Conservation (phyloP, 2,113 vertebrate species). For the Platycercus adscitus region DNA sequence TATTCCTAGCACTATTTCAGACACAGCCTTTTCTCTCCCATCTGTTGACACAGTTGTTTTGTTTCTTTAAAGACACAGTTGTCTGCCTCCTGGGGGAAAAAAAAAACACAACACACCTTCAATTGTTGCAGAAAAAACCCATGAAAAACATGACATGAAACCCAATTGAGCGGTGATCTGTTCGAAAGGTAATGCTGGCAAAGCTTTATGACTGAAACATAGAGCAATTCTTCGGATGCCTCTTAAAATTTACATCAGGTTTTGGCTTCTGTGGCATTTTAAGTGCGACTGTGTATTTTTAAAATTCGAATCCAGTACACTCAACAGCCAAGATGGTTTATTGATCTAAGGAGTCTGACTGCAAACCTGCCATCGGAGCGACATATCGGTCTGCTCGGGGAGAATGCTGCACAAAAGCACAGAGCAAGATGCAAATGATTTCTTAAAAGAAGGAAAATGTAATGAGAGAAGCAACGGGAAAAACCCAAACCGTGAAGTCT, state of each 20-base stretch:
- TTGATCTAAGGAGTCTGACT: neutral
- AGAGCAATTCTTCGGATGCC: neutral
- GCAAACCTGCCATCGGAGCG: neutral
- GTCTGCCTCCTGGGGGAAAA: neutral
- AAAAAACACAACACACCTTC: neutral
- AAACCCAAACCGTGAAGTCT: neutral
- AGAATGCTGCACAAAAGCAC: neutral
- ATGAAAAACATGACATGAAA: neutral
- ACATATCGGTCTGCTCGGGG: neutral
- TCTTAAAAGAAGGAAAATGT: neutral
- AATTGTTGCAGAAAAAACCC: constrained; percentile 1
- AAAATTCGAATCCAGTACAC: constrained; percentile 52
- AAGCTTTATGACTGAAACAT: neutral
- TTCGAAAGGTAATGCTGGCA: neutral
- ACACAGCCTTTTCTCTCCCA: constrained; percentile 51
- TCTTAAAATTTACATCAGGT: constrained; percentile 14
- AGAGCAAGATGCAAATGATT: neutral
- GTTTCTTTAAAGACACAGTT: constrained; percentile 46
- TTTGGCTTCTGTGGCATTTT: neutral
- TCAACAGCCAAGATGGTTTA: constrained; percentile 34
- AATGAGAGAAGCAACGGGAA: neutral
- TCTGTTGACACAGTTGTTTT: constrained; percentile 66
- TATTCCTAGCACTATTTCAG: constrained; percentile 57
- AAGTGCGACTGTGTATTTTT: constrained; percentile 13
- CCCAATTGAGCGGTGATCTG: neutral